Evolutionary conservation across 2,888 invertebrate species (phyloP), one percentile per base, ranked within the genome.

Genomic region (Phortica magna): DNA sequence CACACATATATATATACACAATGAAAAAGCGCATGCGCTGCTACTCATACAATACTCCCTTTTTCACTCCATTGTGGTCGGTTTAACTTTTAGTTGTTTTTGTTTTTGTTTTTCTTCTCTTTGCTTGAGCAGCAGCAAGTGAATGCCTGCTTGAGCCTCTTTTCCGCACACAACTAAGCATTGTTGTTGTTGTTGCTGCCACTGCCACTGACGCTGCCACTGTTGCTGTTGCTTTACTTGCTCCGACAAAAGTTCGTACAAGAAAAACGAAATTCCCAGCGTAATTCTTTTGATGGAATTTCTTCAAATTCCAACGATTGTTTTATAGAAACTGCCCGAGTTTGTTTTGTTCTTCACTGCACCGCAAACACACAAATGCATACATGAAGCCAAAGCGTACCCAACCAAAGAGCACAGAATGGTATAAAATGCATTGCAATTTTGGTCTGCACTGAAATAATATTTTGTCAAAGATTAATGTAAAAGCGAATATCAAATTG

Each of bases 231-330:
- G 59, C 59, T 75, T 70, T 75, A 70, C 59, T 75, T 65, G 65
- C 65, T 65, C 31, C 64, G 43, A 76, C 76, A 74, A 75, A 72
- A 77, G 67, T 76, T 71, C 65, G 53, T 72, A 75, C 74, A 79
- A 81, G 80, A 83, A 84, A 84, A 79, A 79, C 78, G 78, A 88
- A 86, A 89, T 89, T 86, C 88, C 82, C 84, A 84, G 83, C 83
- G 84, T 82, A 85, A 85, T 88, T 87, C 88, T 87, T 88, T 87
- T 89, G 88, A 87, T 87, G 88, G 87, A 88, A 89, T 84, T 85
- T 82, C 81, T 80, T 83, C 82, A 82, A 82, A 85, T 84, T 82
- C 84, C 83, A 78, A 68, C 73, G 77, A 71, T 71, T 71, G 70
- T 71, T 71, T 71, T 71, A 31, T 71, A 55, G 70, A 71, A 71